phyloP scores from a whole-genome alignment of 2,888 invertebrate species.

The Hartigia nigra region DNA sequence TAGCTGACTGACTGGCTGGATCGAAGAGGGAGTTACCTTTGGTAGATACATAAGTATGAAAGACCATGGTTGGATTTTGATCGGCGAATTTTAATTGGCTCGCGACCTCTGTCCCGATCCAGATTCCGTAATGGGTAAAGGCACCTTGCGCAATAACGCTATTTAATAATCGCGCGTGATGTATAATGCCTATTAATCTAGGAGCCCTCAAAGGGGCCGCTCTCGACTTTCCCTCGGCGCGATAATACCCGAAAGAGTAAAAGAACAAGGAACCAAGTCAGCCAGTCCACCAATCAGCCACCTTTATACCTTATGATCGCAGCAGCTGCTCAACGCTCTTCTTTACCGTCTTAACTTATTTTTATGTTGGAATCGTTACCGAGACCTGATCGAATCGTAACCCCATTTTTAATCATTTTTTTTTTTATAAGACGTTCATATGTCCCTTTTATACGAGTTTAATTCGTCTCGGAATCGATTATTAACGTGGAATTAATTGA shows the following conservation, averaged over 20 bases:
- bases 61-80: not conserved
- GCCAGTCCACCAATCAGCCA: not conserved
- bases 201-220: conserved; percentile 42
- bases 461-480: not conserved
- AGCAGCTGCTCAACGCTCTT: not conserved
- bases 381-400: not conserved
- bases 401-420: not conserved
- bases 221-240: conserved; percentile 12
- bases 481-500: not conserved
- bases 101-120: conserved; percentile 20
- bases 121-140: conserved; percentile 14
- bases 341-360: not conserved
- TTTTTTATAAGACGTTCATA: not conserved
- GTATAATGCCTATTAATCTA: conserved; percentile 45
- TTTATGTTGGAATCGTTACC: not conserved
- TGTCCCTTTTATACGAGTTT: not conserved
- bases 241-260: not conserved
- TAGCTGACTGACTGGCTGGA: not conserved
- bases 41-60: not conserved
- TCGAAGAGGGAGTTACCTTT: not conserved
- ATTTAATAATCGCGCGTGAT: conserved; percentile 48
- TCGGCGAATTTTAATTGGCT: conserved; percentile 12
- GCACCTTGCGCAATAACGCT: conserved; percentile 31
- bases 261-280: not conserved
- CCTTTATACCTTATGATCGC: not conserved